Base-by-base conservation (phyloP, 2,113 vertebrate species). In the Oreochromis aureus region DNA sequence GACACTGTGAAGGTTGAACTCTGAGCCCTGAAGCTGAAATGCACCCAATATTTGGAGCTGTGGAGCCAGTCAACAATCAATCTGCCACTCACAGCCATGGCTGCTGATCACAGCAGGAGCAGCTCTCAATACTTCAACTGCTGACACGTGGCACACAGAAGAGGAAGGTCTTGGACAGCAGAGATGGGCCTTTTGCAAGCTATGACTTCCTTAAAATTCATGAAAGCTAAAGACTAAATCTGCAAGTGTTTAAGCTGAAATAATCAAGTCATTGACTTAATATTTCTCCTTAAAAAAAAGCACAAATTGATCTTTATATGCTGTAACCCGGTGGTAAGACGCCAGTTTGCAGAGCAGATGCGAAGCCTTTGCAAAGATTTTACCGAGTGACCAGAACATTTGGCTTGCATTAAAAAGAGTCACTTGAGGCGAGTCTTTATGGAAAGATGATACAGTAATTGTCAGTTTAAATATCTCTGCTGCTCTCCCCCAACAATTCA, bases 11-110 rank as follows among this genome's bases (percentile, higher is more conserved):
- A 53, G 3, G 81, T 86, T 76, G 18, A 80, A 83, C 61, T 82
- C 32, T n/a, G 34, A 82, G 16, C 9, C 78, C 34, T 0, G 1
- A 24, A 86, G 55, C 48, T 85, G 58, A 85, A 88, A 69, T 12
- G 18, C 66, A 30, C 18, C 73, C 81, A 87, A 84, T 93, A 53
- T 91, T 91, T 92, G 63, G 76, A 89, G 55, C 44, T 30, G 41
- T 10, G 18, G 12, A 51, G 19, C 51, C 69, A 73, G 18, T 84
- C 51, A 30, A 12, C 61, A 66, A 66, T 66, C 32, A 61, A 84
- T 32, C 76, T 84, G 85, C 41, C 59, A 82, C 44, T 89, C 82
- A 76, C 32, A 76, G 53, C 48, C 48, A 22, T 5, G 5, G 27
- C 44, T 27, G 71, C 81, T 82, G 53, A 82, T 87, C 48, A 34